A percentile compares a stretch with the other conserved stretches of the same genome.
Evolutionary conservation across 2,113 vertebrate genomes (phyloP).

Genomic region (Panurus biarmicus): DNA sequence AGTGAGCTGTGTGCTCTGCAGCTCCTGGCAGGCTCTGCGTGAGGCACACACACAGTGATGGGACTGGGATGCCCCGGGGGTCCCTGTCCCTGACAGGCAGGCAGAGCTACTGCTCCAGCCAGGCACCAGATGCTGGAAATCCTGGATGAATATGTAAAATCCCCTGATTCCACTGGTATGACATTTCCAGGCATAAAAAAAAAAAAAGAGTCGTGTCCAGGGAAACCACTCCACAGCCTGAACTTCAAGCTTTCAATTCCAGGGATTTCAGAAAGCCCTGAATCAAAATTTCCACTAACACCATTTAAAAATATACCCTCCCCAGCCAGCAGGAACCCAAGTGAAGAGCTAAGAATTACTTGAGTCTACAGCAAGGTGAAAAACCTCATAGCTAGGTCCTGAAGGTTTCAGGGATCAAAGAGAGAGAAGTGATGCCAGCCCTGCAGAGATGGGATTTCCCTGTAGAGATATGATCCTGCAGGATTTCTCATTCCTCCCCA

Average conservation of each 20-base stretch:
- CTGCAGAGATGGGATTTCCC: neutral
- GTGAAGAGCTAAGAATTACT: neutral
- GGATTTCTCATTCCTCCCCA: neutral
- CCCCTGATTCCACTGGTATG: constrained; percentile 13
- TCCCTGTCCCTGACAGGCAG: neutral
- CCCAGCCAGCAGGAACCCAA: neutral
- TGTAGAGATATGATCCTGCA: neutral
- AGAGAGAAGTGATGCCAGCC: neutral
- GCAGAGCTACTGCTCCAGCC: neutral
- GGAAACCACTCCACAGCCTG: neutral
- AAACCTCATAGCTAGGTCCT: neutral
- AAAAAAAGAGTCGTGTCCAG: neutral
- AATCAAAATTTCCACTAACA: constrained; percentile 18
- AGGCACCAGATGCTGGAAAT: constrained; percentile 27
- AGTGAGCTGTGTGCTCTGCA: neutral
- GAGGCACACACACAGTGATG: rapidly evolving
- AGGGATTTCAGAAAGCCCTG: constrained; percentile 33
- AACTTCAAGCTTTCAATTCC: neutral
- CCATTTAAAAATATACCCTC: neutral
- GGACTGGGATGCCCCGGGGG: rapidly evolving
- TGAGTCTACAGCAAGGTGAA: neutral
- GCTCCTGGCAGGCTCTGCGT: neutral
- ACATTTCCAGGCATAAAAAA: constrained; percentile 4
- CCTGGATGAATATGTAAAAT: constrained; percentile 13
- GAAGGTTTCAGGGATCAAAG: neutral